These are phyloP conservation scores for Odocoileus hemionus DNA, from an alignment of 2,113 vertebrate genomes.

Conservation along the genomic window DNA sequence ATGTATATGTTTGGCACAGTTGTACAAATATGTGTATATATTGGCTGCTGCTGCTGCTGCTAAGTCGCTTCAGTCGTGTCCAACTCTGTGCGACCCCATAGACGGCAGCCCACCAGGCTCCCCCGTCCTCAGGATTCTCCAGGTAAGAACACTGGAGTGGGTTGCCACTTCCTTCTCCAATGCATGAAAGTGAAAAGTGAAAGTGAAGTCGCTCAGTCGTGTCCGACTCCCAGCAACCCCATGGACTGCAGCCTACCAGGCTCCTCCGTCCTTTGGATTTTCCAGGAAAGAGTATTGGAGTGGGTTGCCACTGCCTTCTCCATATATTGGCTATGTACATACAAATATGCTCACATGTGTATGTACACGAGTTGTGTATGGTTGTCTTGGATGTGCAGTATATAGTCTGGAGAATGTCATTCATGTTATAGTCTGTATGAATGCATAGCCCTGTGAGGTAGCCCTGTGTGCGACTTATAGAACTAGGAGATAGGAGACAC, in stretches of 20 bases:
- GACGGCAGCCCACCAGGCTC: too few relatives aligned
- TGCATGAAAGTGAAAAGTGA: too few relatives aligned
- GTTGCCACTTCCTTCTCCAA: too few relatives aligned
- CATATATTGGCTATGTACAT: background rate
- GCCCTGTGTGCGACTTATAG: background rate
- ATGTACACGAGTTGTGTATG: background rate
- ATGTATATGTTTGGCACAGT: background rate
- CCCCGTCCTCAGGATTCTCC: too few relatives aligned
- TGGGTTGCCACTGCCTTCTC: too few relatives aligned
- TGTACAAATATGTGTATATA: background rate
- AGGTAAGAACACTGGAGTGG: too few relatives aligned
- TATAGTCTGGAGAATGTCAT: background rate
- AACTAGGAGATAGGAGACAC: background rate
- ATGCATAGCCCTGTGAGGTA: background rate
- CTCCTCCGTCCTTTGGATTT: too few relatives aligned
- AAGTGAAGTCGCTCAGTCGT: too few relatives aligned
- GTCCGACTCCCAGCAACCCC: too few relatives aligned
- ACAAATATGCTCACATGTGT: background rate
- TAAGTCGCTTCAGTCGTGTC: fast-evolving
- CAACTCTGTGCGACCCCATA: too few relatives aligned
- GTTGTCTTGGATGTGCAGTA: background rate
- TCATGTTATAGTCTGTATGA: background rate
- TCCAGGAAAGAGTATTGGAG: too few relatives aligned
- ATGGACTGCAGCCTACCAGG: too few relatives aligned
- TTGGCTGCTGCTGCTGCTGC: background rate